Conservation (phyloP, 2,797 vertebrate species). For the Rhodeus uyekii region DNA sequence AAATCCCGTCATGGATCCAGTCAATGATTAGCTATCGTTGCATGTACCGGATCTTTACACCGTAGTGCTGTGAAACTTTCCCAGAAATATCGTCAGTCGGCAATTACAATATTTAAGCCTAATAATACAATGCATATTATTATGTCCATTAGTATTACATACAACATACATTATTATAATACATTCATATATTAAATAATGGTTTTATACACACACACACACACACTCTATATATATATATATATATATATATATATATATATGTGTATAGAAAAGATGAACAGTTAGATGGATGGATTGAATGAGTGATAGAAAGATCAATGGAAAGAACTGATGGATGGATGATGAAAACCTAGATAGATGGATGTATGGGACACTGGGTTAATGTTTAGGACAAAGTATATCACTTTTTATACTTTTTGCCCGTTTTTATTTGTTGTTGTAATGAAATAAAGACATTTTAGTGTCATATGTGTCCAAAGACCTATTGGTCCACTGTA, state of each 20-base stretch:
- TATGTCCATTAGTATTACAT: neutral
- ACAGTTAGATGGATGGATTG: neutral
- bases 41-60: constrained; percentile 42
- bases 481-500: neutral
- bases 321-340: too few relatives aligned
- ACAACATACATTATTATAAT: neutral
- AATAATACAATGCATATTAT: neutral
- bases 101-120: neutral
- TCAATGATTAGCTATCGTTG: constrained; percentile 44
- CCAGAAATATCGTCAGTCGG: neutral
- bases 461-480: neutral
- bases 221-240: too few relatives aligned
- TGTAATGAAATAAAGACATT: neutral
- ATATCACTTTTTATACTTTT: neutral
- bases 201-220: too few relatives aligned
- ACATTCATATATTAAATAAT: too few relatives aligned
- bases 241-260: too few relatives aligned
- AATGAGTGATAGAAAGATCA: too few relatives aligned
- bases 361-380: neutral
- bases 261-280: too few relatives aligned
- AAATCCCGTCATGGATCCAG: constrained; percentile 20
- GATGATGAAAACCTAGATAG: neutral
- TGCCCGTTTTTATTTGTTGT: neutral
- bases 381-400: too few relatives aligned
- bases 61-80: neutral